phyloP scores from a whole-genome alignment of 2,113 vertebrate genomes.

The Sylvia atricapilla region DNA sequence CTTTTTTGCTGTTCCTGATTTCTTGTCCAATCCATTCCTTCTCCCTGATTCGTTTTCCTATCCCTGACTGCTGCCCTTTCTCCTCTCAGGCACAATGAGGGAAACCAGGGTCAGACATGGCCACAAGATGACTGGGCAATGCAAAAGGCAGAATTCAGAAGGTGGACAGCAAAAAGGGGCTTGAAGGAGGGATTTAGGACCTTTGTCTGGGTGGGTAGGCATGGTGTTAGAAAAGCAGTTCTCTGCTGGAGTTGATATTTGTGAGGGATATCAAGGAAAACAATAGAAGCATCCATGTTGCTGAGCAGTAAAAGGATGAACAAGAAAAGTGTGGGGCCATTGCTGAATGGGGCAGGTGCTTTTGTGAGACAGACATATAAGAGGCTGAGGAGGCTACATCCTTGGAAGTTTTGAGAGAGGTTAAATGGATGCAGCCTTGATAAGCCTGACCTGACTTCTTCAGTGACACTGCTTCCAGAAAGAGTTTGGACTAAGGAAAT shows the following conservation, averaged over 20 bases:
- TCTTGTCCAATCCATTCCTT: not conserved
- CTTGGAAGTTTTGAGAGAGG: not conserved
- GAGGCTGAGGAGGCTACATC: not conserved
- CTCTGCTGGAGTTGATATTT: not conserved
- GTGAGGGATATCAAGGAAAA: not conserved
- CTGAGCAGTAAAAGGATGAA: not conserved
- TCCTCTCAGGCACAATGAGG: not conserved
- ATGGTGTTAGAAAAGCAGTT: not conserved
- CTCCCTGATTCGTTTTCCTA: not conserved
- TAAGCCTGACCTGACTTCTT: not conserved
- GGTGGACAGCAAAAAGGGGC: not conserved
- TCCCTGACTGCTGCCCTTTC: not conserved
- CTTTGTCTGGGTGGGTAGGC: not conserved
- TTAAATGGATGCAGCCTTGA: not conserved
- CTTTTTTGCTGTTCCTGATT: not conserved
- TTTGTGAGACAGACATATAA: not conserved
- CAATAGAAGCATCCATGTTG: not conserved
- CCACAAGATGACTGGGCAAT: too few species aligned
- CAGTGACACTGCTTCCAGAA: not conserved
- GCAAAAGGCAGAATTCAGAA: not conserved
- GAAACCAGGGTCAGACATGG: not conserved
- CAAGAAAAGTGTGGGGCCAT: fast-evolving
- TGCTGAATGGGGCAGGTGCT: not conserved
- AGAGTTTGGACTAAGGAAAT: not conserved
- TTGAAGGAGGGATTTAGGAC: not conserved